Conservation (phyloP, 2,888 invertebrate species). For the Caenorhabditis sp. region DNA sequence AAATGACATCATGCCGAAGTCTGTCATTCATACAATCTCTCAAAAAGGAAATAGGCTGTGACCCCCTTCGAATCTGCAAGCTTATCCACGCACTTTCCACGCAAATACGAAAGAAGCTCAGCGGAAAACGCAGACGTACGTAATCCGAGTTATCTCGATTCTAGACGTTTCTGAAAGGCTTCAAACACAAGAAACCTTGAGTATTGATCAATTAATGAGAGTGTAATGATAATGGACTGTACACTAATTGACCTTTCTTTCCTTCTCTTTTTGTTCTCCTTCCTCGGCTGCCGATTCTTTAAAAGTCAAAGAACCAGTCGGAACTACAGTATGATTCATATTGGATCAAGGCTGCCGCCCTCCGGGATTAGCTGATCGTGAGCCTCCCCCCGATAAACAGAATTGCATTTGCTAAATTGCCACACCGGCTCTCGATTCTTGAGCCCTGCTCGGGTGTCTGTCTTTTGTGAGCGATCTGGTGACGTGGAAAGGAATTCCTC, state of each 20-base stretch:
- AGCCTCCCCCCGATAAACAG: conserved; percentile 21
- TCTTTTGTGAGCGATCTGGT: neutral
- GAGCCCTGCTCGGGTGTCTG: too few species aligned
- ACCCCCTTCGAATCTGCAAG: conserved; percentile 2
- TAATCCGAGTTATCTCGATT: too few species aligned
- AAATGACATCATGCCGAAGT: too few species aligned
- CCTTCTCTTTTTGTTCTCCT: too few species aligned
- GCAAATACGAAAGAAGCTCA: conserved; percentile 14
- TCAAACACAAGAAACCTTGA: too few species aligned
- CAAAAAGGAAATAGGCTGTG: neutral
- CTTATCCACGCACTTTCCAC: conserved; percentile 45
- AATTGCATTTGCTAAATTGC: conserved; percentile 31
- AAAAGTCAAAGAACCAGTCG: conserved; percentile 5
- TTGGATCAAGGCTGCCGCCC: conserved; percentile 4
- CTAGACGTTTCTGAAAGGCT: too few species aligned
- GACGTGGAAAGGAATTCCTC: neutral
- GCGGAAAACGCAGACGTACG: neutral
- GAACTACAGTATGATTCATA: conserved; percentile 42
- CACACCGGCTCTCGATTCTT: neutral
- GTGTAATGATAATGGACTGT: too few species aligned
- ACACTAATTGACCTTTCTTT: too few species aligned
- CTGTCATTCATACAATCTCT: too few species aligned
- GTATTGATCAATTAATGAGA: too few species aligned
- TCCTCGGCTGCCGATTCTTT: too few species aligned
- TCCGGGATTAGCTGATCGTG: conserved; percentile 4